Base-by-base conservation (phyloP, 92 coral and sea anemone genomes). In the Umimayanthus chanpuru region DNA sequence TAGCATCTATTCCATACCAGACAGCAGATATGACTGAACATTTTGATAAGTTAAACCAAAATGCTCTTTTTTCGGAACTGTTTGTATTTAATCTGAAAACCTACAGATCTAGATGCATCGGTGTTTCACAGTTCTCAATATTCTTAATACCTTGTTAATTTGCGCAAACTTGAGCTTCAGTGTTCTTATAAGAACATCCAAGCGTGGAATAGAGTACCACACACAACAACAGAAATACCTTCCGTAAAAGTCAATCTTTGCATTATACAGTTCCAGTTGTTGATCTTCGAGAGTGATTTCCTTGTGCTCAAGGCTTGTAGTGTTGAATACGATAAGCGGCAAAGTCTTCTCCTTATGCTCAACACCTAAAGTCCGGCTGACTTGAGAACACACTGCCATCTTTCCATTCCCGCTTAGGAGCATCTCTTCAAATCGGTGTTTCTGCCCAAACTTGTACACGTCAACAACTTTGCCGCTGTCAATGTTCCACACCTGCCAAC, bases 341-440 rank as follows among this genome's bases (percentile, higher is more conserved):
- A 94, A 79, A 7, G 95, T 91, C 32, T 91, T 85, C 7, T 92
- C 97, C 38, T 89, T 88, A 87, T 84, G 92, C 53, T 91, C 90
- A 12, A 81, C 90, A 10, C 49, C 86, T 15, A 41, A 41, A 2
- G 32, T 80, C 29, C 50, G 85, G 55, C 94, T 90, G 50, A 93
- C 88, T 79, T 94, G 97, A 25, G 95, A 89, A 55, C 95, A 93
- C 65, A 93, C 95, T 21, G 89, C 97, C 86, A 88, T 29, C 85
- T 92, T 92, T 16, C 96, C 93, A 66, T 97, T 85, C 14, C 79
- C 90, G 83, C 98, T 94, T 9, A 97, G 76, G 16, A 97, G 68
- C 94, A 97, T 87, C 73, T 96, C 99, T 82, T 97, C 94, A 73
- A 97, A 92, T 41, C 93, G 91, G 20, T 88, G 93, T 79, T 92